Evolutionary conservation across 2,797 vertebrate genomes (phyloP).

Genomic region (Simalia tracyae): DNA sequence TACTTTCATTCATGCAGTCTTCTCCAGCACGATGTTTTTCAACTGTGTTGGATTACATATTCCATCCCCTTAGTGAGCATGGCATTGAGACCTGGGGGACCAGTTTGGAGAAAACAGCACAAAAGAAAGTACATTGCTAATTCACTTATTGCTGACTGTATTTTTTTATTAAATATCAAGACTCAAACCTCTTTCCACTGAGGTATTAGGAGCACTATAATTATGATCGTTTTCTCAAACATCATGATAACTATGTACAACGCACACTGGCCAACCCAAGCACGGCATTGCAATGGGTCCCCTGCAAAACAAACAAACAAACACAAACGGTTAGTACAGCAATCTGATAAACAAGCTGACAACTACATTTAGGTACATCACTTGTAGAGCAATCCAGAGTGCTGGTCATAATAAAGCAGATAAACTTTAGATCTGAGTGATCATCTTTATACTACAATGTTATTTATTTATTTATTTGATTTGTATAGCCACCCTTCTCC

Average conservation of each 20-base stretch:
- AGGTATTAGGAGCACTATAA: slow-evolving; percentile 93
- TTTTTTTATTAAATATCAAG: slow-evolving; percentile 10
- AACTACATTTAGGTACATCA: neutral
- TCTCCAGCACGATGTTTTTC: neutral
- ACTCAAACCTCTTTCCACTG: slow-evolving; percentile 93
- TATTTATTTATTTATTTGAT: neutral
- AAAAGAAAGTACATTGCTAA: neutral
- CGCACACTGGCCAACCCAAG: slow-evolving; percentile 93
- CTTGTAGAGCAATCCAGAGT: neutral
- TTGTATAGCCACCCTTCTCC: neutral
- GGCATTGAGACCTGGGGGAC: neutral
- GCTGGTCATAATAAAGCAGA: neutral
- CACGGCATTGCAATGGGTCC: slow-evolving; percentile 90
- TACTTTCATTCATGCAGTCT: neutral
- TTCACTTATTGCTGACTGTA: neutral
- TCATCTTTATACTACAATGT: neutral
- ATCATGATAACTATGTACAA: slow-evolving; percentile 98
- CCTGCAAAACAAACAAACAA: slow-evolving; percentile 74
- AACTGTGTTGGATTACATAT: neutral
- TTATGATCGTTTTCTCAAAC: slow-evolving; percentile 95
- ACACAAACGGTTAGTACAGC: neutral
- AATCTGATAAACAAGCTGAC: fast-evolving
- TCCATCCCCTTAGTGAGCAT: neutral
- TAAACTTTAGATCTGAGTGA: neutral
- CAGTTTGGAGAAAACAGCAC: neutral